phyloP scores from a whole-genome alignment of 2,797 vertebrate species.

The Mallotus villosus region DNA sequence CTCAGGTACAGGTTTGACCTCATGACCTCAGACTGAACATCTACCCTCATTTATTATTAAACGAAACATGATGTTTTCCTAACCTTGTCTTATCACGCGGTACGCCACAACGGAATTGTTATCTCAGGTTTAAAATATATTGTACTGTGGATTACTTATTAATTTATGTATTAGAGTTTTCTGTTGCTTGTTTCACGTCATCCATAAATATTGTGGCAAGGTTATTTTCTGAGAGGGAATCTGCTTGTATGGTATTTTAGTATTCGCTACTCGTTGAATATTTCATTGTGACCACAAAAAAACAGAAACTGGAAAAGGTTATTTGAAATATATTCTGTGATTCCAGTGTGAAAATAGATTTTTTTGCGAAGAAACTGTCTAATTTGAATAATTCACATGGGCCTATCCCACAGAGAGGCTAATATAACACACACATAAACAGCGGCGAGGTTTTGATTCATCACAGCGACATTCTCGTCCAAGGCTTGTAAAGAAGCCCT shows the following conservation, averaged over 20 bases:
- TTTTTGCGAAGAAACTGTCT: slow-evolving; percentile 27
- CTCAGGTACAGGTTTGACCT: slow-evolving; percentile 80
- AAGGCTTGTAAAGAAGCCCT: slow-evolving; percentile 43
- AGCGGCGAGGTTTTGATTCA: slow-evolving; percentile 28
- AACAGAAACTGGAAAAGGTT: not conserved
- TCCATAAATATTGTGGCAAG: not conserved
- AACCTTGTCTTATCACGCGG: not conserved
- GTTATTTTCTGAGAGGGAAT: not conserved
- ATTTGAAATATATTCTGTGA: no score
- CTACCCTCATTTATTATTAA: not conserved
- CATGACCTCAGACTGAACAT: not conserved
- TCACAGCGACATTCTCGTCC: slow-evolving; percentile 30
- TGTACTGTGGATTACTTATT: no score
- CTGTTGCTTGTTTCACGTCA: not conserved
- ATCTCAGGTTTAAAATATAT: no score
- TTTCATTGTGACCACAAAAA: not conserved
- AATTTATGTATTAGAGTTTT: not conserved
- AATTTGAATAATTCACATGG: slow-evolving; percentile 32
- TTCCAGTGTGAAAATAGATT: slow-evolving; percentile 12
- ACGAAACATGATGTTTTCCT: not conserved
- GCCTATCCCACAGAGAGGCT: slow-evolving; percentile 23
- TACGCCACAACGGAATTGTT: no score
- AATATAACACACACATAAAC: slow-evolving; percentile 38
- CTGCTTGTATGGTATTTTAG: not conserved
- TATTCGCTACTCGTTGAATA: not conserved